Percentiles rank a stretch among this genome's conserved stretches.
phyloP scores from a whole-genome alignment of 2,113 vertebrate species.

The Mixornis gularis region DNA sequence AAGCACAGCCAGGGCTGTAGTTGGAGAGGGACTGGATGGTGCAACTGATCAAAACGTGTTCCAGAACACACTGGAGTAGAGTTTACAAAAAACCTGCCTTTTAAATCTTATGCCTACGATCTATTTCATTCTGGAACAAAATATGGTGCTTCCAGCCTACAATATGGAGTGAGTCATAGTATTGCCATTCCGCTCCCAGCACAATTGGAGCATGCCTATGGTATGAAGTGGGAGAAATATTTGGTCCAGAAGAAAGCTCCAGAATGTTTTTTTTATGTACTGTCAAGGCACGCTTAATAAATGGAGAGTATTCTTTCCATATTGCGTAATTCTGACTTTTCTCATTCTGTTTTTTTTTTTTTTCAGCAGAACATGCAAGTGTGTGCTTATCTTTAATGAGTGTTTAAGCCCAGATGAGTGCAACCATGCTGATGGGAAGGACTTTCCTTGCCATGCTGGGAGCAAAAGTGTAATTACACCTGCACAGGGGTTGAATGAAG shows the following conservation, averaged over 20 bases:
- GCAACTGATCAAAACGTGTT: not conserved
- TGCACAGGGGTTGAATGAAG: not conserved
- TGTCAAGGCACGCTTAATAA: constrained; percentile 44
- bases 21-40: not conserved
- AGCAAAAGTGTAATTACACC: not conserved
- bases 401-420: not conserved
- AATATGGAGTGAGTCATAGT: constrained; percentile 8
- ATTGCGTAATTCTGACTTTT: constrained; percentile 17
- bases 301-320: constrained; percentile 33
- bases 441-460: not conserved
- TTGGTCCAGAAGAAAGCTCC: constrained; percentile 27
- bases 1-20: not conserved
- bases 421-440: not conserved
- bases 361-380: not conserved
- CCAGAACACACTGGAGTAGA: not conserved
- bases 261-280: not conserved
- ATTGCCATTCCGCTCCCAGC: constrained; percentile 41
- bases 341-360: constrained; percentile 9
- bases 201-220: constrained; percentile 51
- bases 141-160: not conserved
- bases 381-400: not conserved
- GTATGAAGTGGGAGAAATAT: constrained; percentile 44
- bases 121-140: constrained; percentile 34
- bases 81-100: constrained; percentile 27
- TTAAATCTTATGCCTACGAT: constrained; percentile 6